Evolutionary conservation across 2,888 invertebrate genomes (phyloP), one percentile per base, ranked within the genome.

Genomic region (Sturmia bella): DNA sequence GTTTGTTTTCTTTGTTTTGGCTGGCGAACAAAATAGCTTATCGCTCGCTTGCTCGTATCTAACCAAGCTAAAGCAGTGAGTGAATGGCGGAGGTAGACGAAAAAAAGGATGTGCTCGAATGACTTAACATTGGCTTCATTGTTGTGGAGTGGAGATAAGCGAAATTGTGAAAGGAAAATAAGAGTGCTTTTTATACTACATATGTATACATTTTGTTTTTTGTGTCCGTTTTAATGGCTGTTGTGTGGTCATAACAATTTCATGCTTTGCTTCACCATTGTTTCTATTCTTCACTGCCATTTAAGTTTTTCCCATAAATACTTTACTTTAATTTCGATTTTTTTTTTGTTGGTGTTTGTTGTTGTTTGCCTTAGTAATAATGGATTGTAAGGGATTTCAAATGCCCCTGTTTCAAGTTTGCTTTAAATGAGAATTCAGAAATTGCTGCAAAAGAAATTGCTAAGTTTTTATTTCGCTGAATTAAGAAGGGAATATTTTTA

Each of bases 191-290:
- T 27, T 43, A 15, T 43, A 39, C 61, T 19, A 21, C 32, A 3
- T 52, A 39, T 66, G 41, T 27, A 4, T 64, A 7, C 12, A 5
- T n/a, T 19, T 32, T 61, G 24, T 7, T 43, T 27, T 9, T 21
- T 59, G 17, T 74, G 21, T 39, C 43, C 41, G 2, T 21, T 39
- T 39, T 56, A 66, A 56, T 19, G 32, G 50, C 41, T 13, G 54
- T 39, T 52, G 64, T 52, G 64, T 80, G 75, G 61, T 73, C 73
- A 77, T 73, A 69, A 73, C 72, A 81, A 81, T 81, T 81, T 81
- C 72, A 77, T 81, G 68, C 50, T 76, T 57, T 56, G 50, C 43
- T 72, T 56, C 50, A 43, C n/a, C 61, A 13, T 43, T 12, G 19
- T 43, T 56, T 54, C 48, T 45, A 56, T 13, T 57, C 59, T 43